Percentiles rank a stretch among this genome's conserved stretches.
phyloP scores from a whole-genome alignment of 2,888 invertebrate species.

The Microctonus aethiopoides region DNA sequence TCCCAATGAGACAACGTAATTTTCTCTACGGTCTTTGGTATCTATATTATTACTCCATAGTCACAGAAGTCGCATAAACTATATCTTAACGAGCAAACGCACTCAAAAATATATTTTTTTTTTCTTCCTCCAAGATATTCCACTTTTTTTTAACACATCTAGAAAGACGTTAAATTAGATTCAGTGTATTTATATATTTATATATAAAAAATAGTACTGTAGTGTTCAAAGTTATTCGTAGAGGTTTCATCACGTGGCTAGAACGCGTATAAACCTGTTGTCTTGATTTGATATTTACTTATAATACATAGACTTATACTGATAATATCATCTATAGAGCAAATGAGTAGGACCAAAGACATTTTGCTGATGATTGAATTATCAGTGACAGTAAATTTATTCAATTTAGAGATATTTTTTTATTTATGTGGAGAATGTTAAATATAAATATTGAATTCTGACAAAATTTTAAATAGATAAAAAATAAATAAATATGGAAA shows the following conservation, averaged over 20 bases:
- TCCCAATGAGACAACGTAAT: constrained; percentile 54
- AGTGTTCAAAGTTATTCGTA: too few species aligned
- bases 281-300: background rate
- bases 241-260: too few species aligned
- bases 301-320: too few species aligned
- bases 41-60: constrained; percentile 54
- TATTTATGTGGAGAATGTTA: background rate
- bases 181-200: too few species aligned
- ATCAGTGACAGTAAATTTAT: background rate
- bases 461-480: too few species aligned
- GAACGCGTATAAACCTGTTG: background rate
- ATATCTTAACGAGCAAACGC: constrained; percentile 54
- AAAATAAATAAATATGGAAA: too few species aligned
- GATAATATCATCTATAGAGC: background rate
- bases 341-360: background rate
- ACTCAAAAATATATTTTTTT: too few species aligned
- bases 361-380: background rate
- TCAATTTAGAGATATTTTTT: background rate
- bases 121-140: constrained; percentile 30
- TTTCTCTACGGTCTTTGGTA: constrained; percentile 46
- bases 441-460: background rate
- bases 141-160: too few species aligned
- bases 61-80: constrained; percentile 53
- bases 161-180: background rate
- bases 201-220: background rate